phyloP scores from a whole-genome alignment of 2,888 invertebrate species.

The Hydraecia micacea region DNA sequence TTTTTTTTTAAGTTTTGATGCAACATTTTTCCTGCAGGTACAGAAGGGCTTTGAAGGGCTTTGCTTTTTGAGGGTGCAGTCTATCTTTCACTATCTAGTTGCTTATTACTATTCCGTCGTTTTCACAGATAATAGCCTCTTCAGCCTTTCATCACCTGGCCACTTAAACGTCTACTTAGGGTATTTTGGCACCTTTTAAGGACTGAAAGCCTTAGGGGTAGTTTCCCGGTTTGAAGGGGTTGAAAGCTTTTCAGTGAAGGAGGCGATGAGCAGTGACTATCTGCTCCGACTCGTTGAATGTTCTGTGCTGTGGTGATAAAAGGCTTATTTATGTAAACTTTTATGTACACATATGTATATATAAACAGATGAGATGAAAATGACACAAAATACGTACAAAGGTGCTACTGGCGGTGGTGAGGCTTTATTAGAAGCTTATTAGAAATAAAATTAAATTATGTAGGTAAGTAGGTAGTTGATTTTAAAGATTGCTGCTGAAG shows the following conservation, averaged over 20 bases:
- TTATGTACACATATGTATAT: neutral
- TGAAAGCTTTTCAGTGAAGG: constrained; percentile 68
- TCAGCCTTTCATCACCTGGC: constrained; percentile 43
- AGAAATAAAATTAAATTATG: neutral
- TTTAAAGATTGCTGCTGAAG: neutral
- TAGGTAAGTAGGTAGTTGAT: neutral
- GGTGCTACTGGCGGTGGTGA: neutral
- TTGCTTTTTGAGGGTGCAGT: too few relatives aligned
- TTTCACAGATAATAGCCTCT: constrained; percentile 31
- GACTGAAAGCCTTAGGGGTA: constrained; percentile 65
- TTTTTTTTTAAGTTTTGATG: neutral
- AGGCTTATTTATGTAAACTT: neutral
- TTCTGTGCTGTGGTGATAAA: constrained; percentile 6
- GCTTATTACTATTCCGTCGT: constrained; percentile 14
- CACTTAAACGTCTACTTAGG: constrained; percentile 49
- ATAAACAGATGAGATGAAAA: neutral
- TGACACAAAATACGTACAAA: neutral
- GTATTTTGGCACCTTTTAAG: constrained; percentile 66
- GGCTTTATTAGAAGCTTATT: neutral
- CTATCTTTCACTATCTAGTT: neutral
- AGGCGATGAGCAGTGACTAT: constrained; percentile 52
- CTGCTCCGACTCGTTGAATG: constrained; percentile 35
- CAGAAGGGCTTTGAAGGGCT: too few relatives aligned
- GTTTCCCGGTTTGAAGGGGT: constrained; percentile 65
- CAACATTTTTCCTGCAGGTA: too few relatives aligned